Percentiles rank a stretch among this genome's conserved stretches.
Evolutionary conservation across 2,888 invertebrate species (phyloP).

Genomic region (Nebria salina): DNA sequence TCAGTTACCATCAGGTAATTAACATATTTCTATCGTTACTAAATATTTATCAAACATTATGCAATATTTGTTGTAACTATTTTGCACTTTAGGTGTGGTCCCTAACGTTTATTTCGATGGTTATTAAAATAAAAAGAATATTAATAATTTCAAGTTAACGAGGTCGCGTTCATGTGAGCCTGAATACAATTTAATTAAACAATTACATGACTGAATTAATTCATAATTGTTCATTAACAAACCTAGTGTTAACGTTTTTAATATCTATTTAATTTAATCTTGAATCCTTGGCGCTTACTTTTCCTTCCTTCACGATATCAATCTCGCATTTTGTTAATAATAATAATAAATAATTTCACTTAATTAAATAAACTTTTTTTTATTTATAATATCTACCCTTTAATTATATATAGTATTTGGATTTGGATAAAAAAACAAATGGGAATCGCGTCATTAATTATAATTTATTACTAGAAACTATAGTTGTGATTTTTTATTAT

Average conservation of each 20-base stretch:
- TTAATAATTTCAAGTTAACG: too few relatives aligned
- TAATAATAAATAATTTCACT: neutral
- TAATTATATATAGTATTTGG: neutral
- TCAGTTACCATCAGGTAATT: neutral
- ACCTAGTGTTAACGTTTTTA: too few relatives aligned
- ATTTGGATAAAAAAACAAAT: neutral
- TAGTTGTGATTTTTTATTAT: too few relatives aligned
- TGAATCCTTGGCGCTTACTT: neutral
- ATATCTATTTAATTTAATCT: neutral
- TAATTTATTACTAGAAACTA: too few relatives aligned
- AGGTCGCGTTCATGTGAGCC: neutral
- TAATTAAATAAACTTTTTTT: neutral
- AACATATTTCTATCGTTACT: constrained; percentile 8
- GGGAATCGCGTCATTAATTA: too few relatives aligned
- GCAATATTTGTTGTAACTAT: neutral
- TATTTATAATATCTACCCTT: neutral
- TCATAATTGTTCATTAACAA: constrained; percentile 19
- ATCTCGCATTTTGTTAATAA: neutral
- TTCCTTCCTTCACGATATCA: neutral
- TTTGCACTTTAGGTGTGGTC: too few relatives aligned
- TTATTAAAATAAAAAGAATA: too few relatives aligned
- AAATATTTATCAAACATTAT: neutral
- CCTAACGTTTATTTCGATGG: too few relatives aligned
- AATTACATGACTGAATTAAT: constrained; percentile 37
- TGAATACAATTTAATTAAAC: constrained; percentile 11